phyloP scores from a whole-genome alignment of 2,113 vertebrate species.

The Fregata magnificens region DNA sequence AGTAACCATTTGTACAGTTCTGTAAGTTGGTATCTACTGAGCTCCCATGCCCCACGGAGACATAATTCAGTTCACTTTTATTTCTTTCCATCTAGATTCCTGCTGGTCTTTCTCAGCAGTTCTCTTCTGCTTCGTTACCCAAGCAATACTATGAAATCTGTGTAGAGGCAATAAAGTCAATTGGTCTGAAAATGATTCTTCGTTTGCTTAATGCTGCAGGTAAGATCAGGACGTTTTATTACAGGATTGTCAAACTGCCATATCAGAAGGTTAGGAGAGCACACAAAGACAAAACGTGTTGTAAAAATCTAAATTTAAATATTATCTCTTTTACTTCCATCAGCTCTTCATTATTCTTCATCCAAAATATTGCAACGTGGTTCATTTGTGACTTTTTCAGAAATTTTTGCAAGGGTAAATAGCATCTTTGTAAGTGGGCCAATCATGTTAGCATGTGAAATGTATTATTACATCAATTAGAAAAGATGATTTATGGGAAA shows the following conservation, averaged over 20 bases:
- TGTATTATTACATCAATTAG: neutral
- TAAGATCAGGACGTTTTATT: neutral
- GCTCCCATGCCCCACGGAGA: neutral
- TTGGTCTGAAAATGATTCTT: slow-evolving; percentile 54
- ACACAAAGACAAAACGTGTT: neutral
- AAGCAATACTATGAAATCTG: slow-evolving; percentile 34
- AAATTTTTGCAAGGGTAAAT: neutral
- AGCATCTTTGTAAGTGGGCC: neutral
- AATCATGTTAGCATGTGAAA: neutral
- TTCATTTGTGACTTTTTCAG: neutral
- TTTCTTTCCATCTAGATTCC: neutral
- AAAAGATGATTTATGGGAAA: neutral
- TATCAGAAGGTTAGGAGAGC: neutral
- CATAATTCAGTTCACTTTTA: slow-evolving; percentile 16
- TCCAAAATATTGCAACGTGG: neutral
- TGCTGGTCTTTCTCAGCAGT: slow-evolving; percentile 28
- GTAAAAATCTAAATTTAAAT: neutral
- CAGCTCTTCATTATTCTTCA: neutral
- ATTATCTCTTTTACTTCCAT: neutral
- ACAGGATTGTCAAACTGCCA: neutral
- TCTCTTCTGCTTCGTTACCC: slow-evolving; percentile 37
- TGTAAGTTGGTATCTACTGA: neutral
- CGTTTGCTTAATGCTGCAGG: neutral
- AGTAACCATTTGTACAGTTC: neutral
- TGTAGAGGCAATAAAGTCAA: slow-evolving; percentile 34